phyloP scores from a whole-genome alignment of 2,113 vertebrate species.

The Empidonax alnorum region DNA sequence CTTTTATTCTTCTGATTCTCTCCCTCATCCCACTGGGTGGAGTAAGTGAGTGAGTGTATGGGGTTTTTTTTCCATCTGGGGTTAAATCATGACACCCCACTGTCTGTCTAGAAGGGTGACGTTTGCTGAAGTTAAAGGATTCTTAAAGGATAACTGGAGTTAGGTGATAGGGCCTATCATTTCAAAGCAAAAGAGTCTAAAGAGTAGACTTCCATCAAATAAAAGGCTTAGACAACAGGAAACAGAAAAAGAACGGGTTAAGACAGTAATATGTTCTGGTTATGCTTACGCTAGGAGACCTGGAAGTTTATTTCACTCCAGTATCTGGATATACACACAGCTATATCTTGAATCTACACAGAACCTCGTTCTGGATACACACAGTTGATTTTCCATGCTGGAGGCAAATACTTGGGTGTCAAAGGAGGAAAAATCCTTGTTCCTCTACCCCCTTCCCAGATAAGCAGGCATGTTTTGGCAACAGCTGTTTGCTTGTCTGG shows the following conservation, averaged over 20 bases:
- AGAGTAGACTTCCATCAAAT: neutral
- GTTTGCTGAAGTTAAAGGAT: neutral
- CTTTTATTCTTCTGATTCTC: neutral
- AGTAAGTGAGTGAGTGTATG: neutral
- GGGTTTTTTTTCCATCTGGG: neutral
- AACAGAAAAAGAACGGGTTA: neutral
- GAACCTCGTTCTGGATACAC: neutral
- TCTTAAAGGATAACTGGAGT: neutral
- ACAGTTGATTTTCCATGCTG: neutral
- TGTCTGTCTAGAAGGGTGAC: neutral
- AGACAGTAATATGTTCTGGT: neutral
- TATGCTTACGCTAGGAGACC: neutral
- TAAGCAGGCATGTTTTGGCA: neutral
- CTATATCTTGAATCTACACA: neutral
- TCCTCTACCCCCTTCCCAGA: accelerated
- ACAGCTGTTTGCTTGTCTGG: neutral
- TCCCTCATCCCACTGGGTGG: neutral
- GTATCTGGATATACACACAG: neutral
- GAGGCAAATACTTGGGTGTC: neutral
- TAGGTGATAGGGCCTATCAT: too few relatives aligned
- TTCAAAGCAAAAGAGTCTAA: neutral
- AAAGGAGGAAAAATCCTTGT: neutral
- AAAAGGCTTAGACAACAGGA: neutral
- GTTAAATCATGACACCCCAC: neutral
- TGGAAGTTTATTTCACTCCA: neutral